Percentiles rank a stretch among this genome's conserved stretches.
phyloP scores from a whole-genome alignment of 2,797 vertebrate species.

The Sebastes matsubarae region DNA sequence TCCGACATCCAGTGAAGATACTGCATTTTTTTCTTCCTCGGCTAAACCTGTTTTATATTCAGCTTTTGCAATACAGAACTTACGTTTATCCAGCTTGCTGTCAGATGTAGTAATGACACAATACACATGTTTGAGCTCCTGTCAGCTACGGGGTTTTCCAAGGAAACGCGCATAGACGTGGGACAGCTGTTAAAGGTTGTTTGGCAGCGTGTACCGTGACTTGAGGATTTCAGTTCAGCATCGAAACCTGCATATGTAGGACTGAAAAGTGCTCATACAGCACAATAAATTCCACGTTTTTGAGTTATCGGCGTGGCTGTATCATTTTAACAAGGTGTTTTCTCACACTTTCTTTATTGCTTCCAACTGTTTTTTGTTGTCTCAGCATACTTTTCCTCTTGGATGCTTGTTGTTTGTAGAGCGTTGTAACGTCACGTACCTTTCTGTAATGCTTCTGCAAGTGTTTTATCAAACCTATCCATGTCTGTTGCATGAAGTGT shows the following conservation, averaged over 20 bases:
- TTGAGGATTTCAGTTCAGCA: neutral
- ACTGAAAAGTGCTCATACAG: neutral
- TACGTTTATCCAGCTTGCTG: neutral
- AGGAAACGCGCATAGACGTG: neutral
- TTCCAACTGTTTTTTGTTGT: neutral
- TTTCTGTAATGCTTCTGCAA: neutral
- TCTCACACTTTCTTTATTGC: neutral
- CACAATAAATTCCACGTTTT: neutral
- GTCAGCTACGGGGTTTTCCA: conserved; percentile 2
- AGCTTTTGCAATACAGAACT: neutral
- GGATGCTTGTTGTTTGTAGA: neutral
- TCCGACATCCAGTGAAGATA: neutral
- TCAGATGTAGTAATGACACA: conserved; percentile 24
- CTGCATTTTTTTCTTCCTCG: neutral
- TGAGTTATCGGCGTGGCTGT: neutral
- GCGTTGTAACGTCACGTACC: neutral
- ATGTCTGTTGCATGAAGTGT: accelerated
- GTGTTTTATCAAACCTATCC: neutral
- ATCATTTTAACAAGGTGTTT: neutral
- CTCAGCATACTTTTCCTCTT: neutral
- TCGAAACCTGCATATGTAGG: neutral
- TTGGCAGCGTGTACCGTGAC: neutral
- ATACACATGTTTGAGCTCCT: neutral
- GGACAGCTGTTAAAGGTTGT: conserved; percentile 23
- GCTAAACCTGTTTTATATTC: neutral